Percentiles rank a stretch among this genome's conserved stretches.
phyloP scores from a whole-genome alignment of 53 echinoderm and acorn worm species.

The Paracentrotus lividus region DNA sequence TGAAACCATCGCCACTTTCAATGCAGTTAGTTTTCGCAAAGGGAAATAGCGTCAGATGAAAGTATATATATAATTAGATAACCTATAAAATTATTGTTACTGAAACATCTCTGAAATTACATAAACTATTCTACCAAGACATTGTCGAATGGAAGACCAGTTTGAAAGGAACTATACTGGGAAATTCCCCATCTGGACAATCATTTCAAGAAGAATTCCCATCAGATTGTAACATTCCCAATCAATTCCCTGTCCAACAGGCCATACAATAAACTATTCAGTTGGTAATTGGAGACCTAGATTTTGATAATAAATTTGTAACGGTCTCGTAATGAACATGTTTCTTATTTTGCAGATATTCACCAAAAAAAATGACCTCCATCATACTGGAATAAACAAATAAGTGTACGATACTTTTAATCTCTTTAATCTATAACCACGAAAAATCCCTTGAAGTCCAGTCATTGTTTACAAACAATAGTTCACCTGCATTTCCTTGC shows the following conservation, averaged over 20 bases:
- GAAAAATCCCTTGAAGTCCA: background rate
- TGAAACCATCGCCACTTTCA: no score
- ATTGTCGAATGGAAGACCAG: background rate
- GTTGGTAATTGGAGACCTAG: background rate
- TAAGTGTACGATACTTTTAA: background rate
- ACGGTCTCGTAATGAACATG: background rate
- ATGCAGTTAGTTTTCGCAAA: no score
- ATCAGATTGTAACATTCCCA: background rate
- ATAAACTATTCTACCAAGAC: background rate
- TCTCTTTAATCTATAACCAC: background rate
- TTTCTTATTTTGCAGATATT: background rate
- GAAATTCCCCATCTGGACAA: background rate
- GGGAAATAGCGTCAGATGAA: no score
- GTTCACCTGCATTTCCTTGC: background rate
- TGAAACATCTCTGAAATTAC: background rate
- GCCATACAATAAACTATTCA: background rate
- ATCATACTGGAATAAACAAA: background rate
- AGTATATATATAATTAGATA: background rate
- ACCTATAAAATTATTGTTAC: background rate
- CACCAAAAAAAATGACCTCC: constrained; percentile 9
- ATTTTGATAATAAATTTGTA: background rate
- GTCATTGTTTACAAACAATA: background rate
- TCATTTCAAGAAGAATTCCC: background rate
- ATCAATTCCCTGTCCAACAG: background rate
- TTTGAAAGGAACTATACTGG: background rate